Evolutionary conservation across 1,140 invertebrate genomes (phyloP).

Genomic region (Drosophila tani): DNA sequence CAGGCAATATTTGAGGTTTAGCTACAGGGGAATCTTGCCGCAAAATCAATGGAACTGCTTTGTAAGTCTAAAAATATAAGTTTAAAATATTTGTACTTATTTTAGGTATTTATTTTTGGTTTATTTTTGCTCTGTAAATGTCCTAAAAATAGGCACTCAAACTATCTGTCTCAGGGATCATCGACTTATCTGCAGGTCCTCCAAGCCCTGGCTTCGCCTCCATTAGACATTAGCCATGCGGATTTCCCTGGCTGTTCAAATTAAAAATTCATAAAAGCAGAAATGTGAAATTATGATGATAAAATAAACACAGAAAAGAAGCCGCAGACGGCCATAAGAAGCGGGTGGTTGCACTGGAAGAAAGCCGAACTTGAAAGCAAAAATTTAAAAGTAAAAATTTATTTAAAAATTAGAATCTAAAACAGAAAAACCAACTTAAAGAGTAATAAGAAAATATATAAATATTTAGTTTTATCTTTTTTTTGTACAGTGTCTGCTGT

Average conservation of each 20-base stretch:
- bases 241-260: constrained; percentile 61
- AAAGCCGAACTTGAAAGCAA: background rate
- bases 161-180: constrained; percentile 16
- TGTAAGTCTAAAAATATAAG: background rate
- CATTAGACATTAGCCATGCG: constrained; percentile 25
- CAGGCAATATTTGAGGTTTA: constrained; percentile 24
- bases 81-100: background rate
- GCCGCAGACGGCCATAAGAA: constrained; percentile 34
- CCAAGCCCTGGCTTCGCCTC: background rate
- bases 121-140: background rate
- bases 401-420: too few relatives aligned
- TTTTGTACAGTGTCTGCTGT: background rate
- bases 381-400: too few relatives aligned
- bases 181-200: constrained; percentile 17
- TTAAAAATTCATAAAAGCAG: constrained; percentile 84
- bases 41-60: background rate
- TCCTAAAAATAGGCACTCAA: constrained; percentile 16
- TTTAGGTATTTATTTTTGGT: background rate
- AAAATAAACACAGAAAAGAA: constrained; percentile 78
- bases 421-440: too few relatives aligned
- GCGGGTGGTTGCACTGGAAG: background rate
- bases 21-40: background rate
- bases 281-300: constrained; percentile 83
- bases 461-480: too few relatives aligned
- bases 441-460: too few relatives aligned